phyloP scores from a whole-genome alignment of 1,140 invertebrate species.

The Catajapyx aquilonaris region DNA sequence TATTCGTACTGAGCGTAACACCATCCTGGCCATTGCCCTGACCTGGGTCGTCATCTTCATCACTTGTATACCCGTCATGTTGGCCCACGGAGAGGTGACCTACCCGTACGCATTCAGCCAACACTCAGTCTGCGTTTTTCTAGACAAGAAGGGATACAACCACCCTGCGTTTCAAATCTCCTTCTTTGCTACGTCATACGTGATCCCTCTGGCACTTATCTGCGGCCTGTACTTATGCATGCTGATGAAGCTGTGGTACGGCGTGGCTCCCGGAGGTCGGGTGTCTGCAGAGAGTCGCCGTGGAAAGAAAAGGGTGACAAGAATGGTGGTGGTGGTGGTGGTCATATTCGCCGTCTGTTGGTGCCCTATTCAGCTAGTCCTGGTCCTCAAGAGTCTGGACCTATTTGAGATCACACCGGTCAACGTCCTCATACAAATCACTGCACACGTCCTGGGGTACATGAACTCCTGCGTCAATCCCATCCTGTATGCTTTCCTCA shows the following conservation, averaged over 20 bases:
- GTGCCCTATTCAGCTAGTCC: constrained; percentile 78
- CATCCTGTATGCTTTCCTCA: constrained; percentile 81
- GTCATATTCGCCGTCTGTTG: constrained; percentile 88
- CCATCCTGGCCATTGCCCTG: constrained; percentile 48
- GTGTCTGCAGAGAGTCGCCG: constrained; percentile 45
- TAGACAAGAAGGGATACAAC: constrained; percentile 36
- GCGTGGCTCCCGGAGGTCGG: constrained; percentile 43
- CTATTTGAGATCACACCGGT: constrained; percentile 36
- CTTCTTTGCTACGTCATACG: constrained; percentile 69
- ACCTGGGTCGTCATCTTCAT: constrained; percentile 63
- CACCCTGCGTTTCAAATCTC: constrained; percentile 48
- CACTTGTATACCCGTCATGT: constrained; percentile 48
- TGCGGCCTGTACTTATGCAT: constrained; percentile 78
- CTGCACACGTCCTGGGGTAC: constrained; percentile 78
- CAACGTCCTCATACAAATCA: constrained; percentile 53
- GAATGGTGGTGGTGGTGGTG: constrained; percentile 84
- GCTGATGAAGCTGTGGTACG: constrained; percentile 70
- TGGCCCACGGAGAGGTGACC: constrained; percentile 54
- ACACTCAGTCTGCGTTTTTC: constrained; percentile 40
- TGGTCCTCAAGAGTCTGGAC: constrained; percentile 53
- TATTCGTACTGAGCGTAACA: constrained; percentile 65
- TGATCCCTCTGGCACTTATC: constrained; percentile 65
- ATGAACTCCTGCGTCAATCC: constrained; percentile 90
- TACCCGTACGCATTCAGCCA: constrained; percentile 32
- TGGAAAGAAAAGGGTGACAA: constrained; percentile 73